A percentile compares a stretch with the other conserved stretches of the same genome.
phyloP scores from a whole-genome alignment of 2,797 vertebrate species.

The Heliangelus exortis region DNA sequence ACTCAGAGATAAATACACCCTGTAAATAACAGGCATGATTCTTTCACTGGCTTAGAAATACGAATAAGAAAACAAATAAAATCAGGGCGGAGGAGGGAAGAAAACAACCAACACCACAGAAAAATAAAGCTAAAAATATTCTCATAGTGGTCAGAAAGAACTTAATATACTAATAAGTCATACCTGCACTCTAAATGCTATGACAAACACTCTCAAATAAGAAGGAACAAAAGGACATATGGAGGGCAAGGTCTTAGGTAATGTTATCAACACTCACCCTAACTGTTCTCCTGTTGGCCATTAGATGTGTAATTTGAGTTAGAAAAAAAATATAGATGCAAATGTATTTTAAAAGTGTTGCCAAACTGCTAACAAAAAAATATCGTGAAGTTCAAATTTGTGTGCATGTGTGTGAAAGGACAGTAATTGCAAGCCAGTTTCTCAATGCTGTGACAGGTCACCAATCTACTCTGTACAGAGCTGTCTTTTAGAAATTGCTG shows the following conservation, averaged over 20 bases:
- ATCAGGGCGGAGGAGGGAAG: rapidly evolving
- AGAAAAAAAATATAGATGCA: background rate
- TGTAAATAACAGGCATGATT: background rate
- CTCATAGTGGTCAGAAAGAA: background rate
- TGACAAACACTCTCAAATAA: background rate
- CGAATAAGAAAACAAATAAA: background rate
- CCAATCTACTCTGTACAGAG: background rate
- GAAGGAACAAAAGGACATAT: background rate
- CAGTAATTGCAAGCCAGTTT: background rate
- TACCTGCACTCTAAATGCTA: background rate
- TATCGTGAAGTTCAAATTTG: background rate
- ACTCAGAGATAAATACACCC: background rate
- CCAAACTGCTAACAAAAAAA: background rate
- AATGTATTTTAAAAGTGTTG: background rate
- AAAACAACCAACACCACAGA: background rate
- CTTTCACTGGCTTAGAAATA: background rate
- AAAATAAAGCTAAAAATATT: background rate
- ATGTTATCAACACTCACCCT: background rate
- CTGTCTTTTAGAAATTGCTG: constrained; percentile 5
- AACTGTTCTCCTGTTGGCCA: background rate
- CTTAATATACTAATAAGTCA: background rate
- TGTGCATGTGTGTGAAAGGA: background rate
- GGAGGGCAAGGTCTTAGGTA: background rate
- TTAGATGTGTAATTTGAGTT: background rate
- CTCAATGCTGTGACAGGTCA: background rate